phyloP scores from a whole-genome alignment of 2,113 vertebrate genomes.

The Chunga burmeisteri region DNA sequence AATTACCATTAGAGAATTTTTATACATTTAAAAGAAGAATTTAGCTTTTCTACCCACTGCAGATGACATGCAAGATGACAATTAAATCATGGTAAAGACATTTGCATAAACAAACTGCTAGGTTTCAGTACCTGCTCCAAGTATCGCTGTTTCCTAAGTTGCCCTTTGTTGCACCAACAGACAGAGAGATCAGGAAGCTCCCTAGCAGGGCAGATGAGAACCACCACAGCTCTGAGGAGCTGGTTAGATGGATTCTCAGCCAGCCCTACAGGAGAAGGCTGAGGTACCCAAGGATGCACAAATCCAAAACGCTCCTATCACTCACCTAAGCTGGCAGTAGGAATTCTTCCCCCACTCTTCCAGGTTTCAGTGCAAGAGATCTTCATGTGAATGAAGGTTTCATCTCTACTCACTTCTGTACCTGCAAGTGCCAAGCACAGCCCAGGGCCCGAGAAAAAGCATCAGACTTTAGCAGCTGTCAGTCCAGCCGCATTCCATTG shows the following conservation, averaged over 20 bases:
- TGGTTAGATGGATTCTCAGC: background rate
- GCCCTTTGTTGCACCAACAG: background rate
- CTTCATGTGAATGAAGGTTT: background rate
- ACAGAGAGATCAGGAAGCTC: background rate
- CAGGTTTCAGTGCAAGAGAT: background rate
- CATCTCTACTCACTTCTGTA: background rate
- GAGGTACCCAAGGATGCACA: background rate
- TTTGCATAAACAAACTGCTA: background rate
- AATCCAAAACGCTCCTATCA: background rate
- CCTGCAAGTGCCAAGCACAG: background rate
- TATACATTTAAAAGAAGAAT: background rate
- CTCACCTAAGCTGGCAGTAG: background rate
- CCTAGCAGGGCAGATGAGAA: background rate
- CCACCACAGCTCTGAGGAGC: background rate
- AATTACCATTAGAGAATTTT: background rate
- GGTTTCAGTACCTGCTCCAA: background rate
- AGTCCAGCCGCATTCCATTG: background rate
- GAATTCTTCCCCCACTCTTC: background rate
- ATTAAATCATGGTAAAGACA: background rate
- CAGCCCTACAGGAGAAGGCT: background rate
- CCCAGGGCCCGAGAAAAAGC: background rate
- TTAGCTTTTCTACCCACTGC: background rate
- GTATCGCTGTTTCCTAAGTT: background rate
- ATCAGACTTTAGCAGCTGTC: fast-evolving
- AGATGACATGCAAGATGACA: background rate